Conservation (phyloP, 2,888 invertebrate genomes). For the Eudemis profundana region DNA sequence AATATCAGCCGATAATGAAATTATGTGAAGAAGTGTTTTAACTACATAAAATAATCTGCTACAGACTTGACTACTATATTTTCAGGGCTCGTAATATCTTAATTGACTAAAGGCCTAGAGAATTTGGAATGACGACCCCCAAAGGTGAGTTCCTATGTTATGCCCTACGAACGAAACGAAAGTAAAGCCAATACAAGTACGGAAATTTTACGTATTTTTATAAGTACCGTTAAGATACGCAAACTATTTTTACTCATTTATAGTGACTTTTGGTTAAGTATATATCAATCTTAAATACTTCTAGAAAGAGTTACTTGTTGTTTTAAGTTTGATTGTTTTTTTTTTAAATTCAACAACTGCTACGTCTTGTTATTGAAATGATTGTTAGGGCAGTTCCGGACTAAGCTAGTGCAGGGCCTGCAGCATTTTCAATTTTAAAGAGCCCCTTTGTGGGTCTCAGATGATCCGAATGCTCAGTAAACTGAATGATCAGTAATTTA, state of each 20-base stretch:
- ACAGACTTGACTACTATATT: neutral
- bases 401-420: no score
- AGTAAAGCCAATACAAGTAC: neutral
- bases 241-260: neutral
- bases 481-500: no score
- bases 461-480: no score
- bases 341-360: no score
- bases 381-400: no score
- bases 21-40: constrained; percentile 5
- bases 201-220: neutral
- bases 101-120: neutral
- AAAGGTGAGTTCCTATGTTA: constrained; percentile 30
- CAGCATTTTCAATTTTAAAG: no score
- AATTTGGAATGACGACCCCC: constrained; percentile 17
- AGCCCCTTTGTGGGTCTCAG: no score
- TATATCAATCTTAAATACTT: no score
- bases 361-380: no score
- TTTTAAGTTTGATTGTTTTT: neutral
- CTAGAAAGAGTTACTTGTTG: neutral
- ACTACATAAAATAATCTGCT: constrained; percentile 12
- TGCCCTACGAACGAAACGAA: neutral
- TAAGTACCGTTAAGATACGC: neutral
- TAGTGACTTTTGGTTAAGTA: neutral
- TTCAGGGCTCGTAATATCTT: no score
- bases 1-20: neutral